Conservation (phyloP, 2,888 invertebrate genomes). For the Drosophila rellima region DNA sequence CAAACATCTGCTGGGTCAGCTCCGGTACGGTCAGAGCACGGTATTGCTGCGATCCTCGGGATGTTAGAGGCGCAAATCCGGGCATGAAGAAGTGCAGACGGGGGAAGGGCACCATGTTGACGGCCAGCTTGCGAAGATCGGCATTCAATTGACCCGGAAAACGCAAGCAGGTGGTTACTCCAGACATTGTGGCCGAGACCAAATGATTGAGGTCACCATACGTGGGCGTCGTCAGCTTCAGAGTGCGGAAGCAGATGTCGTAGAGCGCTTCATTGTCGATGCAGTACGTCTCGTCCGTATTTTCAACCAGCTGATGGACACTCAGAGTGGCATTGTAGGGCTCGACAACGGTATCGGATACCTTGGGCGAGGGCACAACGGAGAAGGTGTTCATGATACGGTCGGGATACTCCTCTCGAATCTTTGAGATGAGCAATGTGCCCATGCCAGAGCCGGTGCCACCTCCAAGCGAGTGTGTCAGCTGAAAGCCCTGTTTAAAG, state of each 20-base stretch:
- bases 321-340: slow-evolving; percentile 96
- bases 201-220: slow-evolving; percentile 97
- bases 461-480: slow-evolving; percentile 94
- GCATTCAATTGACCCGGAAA: slow-evolving; percentile 98
- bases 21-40: slow-evolving; percentile 96
- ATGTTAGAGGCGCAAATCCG: slow-evolving; percentile 97
- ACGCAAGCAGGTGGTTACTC: slow-evolving; percentile 93
- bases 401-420: slow-evolving; percentile 94
- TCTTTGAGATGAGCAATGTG: slow-evolving; percentile 94
- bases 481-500: slow-evolving; percentile 89
- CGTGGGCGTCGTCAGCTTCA: slow-evolving; percentile 95
- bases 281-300: slow-evolving; percentile 96
- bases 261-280: slow-evolving; percentile 97
- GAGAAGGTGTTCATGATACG: slow-evolving; percentile 95
- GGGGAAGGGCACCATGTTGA: slow-evolving; percentile 99
- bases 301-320: slow-evolving; percentile 95
- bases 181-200: slow-evolving; percentile 94
- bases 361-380: slow-evolving; percentile 94
- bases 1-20: slow-evolving; percentile 96
- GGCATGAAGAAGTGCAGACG: slow-evolving; percentile 98
- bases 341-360: slow-evolving; percentile 88
- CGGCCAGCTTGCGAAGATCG: slow-evolving; percentile 95
- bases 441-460: slow-evolving; percentile 96
- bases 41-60: slow-evolving; percentile 95
- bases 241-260: slow-evolving; percentile 96